These are phyloP conservation scores for Temnothorax nylanderi DNA, from an alignment of 1,140 invertebrate species.

Conservation along the genomic window DNA sequence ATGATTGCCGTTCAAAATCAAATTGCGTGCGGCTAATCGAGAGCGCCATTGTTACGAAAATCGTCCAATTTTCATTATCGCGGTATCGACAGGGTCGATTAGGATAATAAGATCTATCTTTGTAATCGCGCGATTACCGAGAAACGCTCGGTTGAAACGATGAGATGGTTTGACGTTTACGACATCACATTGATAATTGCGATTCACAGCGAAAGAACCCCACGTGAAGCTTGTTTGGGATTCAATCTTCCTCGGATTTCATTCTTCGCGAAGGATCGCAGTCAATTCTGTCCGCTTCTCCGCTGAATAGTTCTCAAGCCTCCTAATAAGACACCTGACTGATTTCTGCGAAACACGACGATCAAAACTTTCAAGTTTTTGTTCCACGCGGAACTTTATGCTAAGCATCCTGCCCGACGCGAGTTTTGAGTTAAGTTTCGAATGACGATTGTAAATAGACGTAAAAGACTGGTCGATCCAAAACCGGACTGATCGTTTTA, in stretches of 20 bases:
- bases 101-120: not conserved
- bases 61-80: not conserved
- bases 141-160: not conserved
- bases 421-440: not conserved
- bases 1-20: not conserved
- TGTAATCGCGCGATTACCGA: not conserved
- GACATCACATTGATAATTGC: not conserved
- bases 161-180: not conserved
- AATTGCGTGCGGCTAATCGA: slow-evolving; percentile 22
- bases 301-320: not conserved
- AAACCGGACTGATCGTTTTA: not conserved
- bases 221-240: not conserved
- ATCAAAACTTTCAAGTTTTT: not conserved
- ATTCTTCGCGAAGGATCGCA: not conserved
- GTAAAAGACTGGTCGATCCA: not conserved
- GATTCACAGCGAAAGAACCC: not conserved
- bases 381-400: not conserved
- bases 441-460: not conserved
- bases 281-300: not conserved
- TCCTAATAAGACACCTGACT: not conserved
- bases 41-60: not conserved
- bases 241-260: not conserved
- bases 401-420: not conserved
- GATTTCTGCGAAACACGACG: not conserved
- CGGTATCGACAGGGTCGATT: not conserved